Base-by-base conservation (phyloP, 2,888 invertebrate species). In the Tromatobia lineatoria region DNA sequence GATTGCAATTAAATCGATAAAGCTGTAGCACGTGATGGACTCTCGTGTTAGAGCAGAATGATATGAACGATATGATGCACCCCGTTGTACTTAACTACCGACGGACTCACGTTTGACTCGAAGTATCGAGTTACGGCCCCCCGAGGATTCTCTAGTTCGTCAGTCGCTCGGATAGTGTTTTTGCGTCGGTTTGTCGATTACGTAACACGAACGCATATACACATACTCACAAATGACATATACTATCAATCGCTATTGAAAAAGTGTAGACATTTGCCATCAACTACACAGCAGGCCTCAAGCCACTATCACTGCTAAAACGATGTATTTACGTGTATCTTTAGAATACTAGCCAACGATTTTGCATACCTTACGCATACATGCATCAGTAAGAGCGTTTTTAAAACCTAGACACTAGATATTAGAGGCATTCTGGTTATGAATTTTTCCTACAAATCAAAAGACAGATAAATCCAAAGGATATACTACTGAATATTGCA, bases 71-170 rank as follows among this genome's bases (percentile, higher is more conserved):
- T n/a, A n/a, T 45, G 45, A 71, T 71, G 61, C 71, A 66, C 42
- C 25, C 42, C 15, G 34, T 52, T 45, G 61, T 47, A 25, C 15
- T 38, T 52, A 29, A 47, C 23, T n/a, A 52, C 29, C 2, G 23
- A 59, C 20, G 42, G 15, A 59, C 29, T 45, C 15, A 29, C 52
- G 18, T 18, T 38, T 23, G 42, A 74, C 73, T 80, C 80, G 61
- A 42, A 3, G 74, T 74, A 78, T 82, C 74, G 61, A 59, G 69
- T 82, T 74, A 78, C 78, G 69, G 18, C 69, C 23, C 50, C 23
- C 20, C 73, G 42, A 20, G 20, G 77, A 59, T 67, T 61, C 47
- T 74, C 45, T 45, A 34, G 69, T 61, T 82, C 38, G 50, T 61
- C 52, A 38, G 10, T 10, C 38, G 38, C 38, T 8, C 38, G 38